Evolutionary conservation across 2,113 vertebrate species (phyloP).

Genomic region (Ancistrus triradiatus): DNA sequence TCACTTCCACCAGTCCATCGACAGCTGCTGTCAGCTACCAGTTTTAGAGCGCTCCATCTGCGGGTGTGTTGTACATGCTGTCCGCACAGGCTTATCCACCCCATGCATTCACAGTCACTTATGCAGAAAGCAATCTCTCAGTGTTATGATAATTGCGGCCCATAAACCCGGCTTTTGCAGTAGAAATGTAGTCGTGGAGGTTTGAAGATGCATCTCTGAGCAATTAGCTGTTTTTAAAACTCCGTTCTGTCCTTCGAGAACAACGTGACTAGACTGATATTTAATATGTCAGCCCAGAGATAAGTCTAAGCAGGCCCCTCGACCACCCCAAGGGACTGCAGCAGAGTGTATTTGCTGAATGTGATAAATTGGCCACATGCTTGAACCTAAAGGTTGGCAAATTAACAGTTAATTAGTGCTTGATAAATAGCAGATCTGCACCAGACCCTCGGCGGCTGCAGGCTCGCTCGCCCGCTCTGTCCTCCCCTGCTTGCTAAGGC

Average conservation of each 20-base stretch:
- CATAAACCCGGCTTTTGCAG: neutral
- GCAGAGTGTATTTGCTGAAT: conserved; percentile 55
- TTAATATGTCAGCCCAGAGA: conserved; percentile 10
- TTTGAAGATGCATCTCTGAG: too few species aligned
- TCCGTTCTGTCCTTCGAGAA: neutral
- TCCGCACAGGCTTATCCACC: conserved; percentile 24
- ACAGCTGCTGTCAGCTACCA: conserved; percentile 69
- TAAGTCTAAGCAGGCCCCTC: conserved; percentile 27
- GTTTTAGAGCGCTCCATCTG: conserved; percentile 62
- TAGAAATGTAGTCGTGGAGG: neutral
- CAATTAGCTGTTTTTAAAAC: too few species aligned
- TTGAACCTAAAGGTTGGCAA: conserved; percentile 76
- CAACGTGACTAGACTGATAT: conserved; percentile 5
- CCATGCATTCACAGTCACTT: conserved; percentile 22
- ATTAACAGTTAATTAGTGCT: conserved; percentile 77
- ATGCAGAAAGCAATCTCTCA: conserved; percentile 12
- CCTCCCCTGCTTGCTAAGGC: conserved; percentile 61
- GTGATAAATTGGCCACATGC: conserved; percentile 75
- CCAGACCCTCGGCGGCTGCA: conserved; percentile 51
- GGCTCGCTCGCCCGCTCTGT: conserved; percentile 46
- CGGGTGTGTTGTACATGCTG: conserved; percentile 29
- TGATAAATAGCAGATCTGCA: conserved; percentile 78
- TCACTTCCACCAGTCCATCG: conserved; percentile 59
- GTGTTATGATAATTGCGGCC: conserved; percentile 13
- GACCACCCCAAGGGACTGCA: conserved; percentile 50